Evolutionary conservation across 1,140 invertebrate species (phyloP).

Genomic region (Hypothenemus hampei): DNA sequence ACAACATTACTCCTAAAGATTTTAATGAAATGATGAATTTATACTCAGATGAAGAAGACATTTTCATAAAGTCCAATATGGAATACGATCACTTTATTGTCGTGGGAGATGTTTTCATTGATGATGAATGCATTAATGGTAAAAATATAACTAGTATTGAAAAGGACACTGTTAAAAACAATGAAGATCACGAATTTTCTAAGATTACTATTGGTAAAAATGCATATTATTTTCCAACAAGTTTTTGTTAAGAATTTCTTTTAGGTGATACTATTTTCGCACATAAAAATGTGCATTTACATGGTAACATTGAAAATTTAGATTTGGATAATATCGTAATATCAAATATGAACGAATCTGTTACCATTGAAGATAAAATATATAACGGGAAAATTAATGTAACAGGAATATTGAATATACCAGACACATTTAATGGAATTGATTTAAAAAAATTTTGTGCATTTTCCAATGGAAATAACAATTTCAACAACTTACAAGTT

Average conservation of each 20-base stretch:
- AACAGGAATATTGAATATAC: constrained; percentile 27
- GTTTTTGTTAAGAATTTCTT: background rate
- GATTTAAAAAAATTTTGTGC: constrained; percentile 31
- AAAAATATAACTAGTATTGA: constrained; percentile 40
- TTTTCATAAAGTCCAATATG: constrained; percentile 35
- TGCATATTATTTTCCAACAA: constrained; percentile 16
- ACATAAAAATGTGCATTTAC: constrained; percentile 8
- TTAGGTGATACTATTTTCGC: constrained; percentile 14
- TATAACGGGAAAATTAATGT: constrained; percentile 33
- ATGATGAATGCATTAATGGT: constrained; percentile 41
- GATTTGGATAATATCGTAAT: constrained; percentile 37
- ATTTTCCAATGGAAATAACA: constrained; percentile 17
- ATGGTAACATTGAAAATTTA: constrained; percentile 38
- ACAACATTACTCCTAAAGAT: constrained; percentile 18
- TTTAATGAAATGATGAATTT: constrained; percentile 21
- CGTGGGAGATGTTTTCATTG: constrained; percentile 34
- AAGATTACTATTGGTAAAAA: constrained; percentile 45
- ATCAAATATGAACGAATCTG: constrained; percentile 8
- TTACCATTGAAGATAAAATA: constrained; percentile 24
- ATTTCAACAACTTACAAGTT: constrained; percentile 22
- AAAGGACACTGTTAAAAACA: constrained; percentile 43
- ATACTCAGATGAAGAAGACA: constrained; percentile 14
- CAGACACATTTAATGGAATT: constrained; percentile 28
- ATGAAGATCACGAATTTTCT: constrained; percentile 41
- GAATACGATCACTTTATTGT: constrained; percentile 42